Base-by-base conservation (phyloP, 2,888 invertebrate genomes). In the Gastracanthus pulcherrimus region DNA sequence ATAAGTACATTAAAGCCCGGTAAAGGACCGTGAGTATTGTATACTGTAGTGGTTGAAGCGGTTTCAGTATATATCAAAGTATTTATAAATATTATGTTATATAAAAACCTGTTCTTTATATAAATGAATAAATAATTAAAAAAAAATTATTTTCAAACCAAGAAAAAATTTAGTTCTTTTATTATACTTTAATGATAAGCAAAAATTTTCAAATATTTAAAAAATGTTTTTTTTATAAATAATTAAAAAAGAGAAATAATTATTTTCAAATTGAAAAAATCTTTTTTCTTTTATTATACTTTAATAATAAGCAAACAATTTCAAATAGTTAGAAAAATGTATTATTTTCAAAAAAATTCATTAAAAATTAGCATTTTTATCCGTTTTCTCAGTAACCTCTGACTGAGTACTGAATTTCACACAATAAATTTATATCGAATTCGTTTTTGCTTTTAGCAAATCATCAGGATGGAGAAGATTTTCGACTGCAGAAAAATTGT, bases 401-500 rank as follows among this genome's bases (percentile, higher is more conserved):
- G n/a, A n/a, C n/a, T n/a, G n/a, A n/a, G n/a, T n/a, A n/a, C n/a
- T n/a, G n/a, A n/a, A n/a, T n/a, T n/a, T n/a, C n/a, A n/a, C n/a
- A n/a, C n/a, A n/a, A n/a, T n/a, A n/a, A n/a, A n/a, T n/a, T n/a
- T n/a, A n/a, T n/a, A n/a, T n/a, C n/a, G n/a, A n/a, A n/a, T n/a
- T n/a, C n/a, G n/a, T n/a, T n/a, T n/a, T n/a, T n/a, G n/a, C 11
- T 51, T 70, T 36, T 26, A 77, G 77, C 6, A 36, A 48, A 19
- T 48, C 36, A 26, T n/a, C 23, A 7, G 41, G 60, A 3, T 6
- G 34, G 9, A 48, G 9, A 58, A 16, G 26, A n/a, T 51, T 60
- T 34, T 41, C 77, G 19, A 13, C 36, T 5, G n/a, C 29, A 11
- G 70, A 77, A 29, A 77, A 48, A 62, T n/a, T 70, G 6, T 26